Percentiles rank a stretch among this genome's conserved stretches.
Conservation (phyloP, 2,888 invertebrate genomes). For the Amorpha juglandis region DNA sequence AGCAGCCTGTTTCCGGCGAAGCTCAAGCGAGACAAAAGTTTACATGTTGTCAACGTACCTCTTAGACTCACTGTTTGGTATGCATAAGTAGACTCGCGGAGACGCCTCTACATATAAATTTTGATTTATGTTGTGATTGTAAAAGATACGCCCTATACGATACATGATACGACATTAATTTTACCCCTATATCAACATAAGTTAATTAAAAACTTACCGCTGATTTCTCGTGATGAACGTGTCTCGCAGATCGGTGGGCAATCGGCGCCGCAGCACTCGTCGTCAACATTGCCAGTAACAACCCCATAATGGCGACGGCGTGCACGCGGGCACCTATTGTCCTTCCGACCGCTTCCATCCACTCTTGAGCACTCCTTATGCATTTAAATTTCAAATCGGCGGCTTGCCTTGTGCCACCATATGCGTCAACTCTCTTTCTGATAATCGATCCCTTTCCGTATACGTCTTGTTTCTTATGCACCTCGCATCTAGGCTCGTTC, state of each 20-base stretch:
- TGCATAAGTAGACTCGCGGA: conserved; percentile 58
- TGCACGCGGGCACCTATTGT: conserved; percentile 69
- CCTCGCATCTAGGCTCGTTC: conserved; percentile 52
- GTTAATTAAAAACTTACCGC: conserved; percentile 61
- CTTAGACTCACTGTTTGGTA: conserved; percentile 62
- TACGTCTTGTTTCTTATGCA: conserved; percentile 67
- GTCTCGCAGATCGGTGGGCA: conserved; percentile 56
- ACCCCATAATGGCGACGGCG: conserved; percentile 57
- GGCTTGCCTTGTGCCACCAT: conserved; percentile 65
- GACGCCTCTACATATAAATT: conserved; percentile 56
- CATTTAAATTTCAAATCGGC: conserved; percentile 77
- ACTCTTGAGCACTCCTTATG: conserved; percentile 59
- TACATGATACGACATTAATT: background rate
- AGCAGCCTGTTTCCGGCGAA: conserved; percentile 71
- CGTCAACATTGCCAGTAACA: conserved; percentile 65
- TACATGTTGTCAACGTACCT: conserved; percentile 65
- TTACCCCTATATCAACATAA: background rate
- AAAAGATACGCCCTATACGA: conserved; percentile 36
- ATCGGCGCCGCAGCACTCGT: conserved; percentile 65
- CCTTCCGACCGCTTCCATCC: conserved; percentile 63
- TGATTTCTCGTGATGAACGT: conserved; percentile 59
- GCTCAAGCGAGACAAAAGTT: conserved; percentile 67
- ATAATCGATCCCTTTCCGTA: conserved; percentile 71
- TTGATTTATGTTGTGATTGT: conserved; percentile 45
- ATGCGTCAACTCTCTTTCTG: conserved; percentile 67